These are phyloP conservation scores for Margarornis squamiger DNA, from an alignment of 2,797 vertebrate genomes.

Conservation along the genomic window DNA sequence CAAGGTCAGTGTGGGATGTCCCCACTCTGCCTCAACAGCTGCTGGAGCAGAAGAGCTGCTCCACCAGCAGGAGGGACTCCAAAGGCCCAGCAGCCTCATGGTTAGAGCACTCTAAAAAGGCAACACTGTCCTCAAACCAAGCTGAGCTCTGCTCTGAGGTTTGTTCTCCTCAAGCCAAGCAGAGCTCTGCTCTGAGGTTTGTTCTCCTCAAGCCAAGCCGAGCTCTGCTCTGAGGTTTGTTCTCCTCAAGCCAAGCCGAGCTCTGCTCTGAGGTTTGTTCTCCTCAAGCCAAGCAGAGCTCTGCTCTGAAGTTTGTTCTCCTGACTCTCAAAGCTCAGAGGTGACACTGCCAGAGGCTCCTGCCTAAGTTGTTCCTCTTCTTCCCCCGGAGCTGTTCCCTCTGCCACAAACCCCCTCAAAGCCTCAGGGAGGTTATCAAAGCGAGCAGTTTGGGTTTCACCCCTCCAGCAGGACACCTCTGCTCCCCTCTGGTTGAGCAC, in stretches of 20 bases:
- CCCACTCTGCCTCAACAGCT: not conserved
- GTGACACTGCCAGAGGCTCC: not conserved
- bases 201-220: not conserved
- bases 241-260: not conserved
- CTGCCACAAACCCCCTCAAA: not conserved
- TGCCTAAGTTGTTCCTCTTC: not conserved
- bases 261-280: not conserved
- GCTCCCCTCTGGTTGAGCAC: not conserved
- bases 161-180: too few relatives aligned
- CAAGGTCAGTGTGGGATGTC: not conserved
- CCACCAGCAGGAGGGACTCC: not conserved
- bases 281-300: not conserved
- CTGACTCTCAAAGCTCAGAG: not conserved
- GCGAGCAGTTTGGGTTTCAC: fast-evolving
- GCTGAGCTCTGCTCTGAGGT: not conserved
- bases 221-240: not conserved
- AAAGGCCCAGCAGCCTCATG: not conserved
- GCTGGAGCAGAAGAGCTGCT: not conserved
- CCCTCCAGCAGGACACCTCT: not conserved
- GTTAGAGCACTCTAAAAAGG: not conserved
- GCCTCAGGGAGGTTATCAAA: not conserved
- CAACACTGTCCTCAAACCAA: not conserved
- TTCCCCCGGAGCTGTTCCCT: not conserved
- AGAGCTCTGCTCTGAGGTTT: not conserved
- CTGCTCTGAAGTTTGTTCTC: not conserved